A percentile compares a stretch with the other conserved stretches of the same genome.
Evolutionary conservation across 2,888 invertebrate genomes (phyloP).

Genomic region (Asteroscopus sphinx): DNA sequence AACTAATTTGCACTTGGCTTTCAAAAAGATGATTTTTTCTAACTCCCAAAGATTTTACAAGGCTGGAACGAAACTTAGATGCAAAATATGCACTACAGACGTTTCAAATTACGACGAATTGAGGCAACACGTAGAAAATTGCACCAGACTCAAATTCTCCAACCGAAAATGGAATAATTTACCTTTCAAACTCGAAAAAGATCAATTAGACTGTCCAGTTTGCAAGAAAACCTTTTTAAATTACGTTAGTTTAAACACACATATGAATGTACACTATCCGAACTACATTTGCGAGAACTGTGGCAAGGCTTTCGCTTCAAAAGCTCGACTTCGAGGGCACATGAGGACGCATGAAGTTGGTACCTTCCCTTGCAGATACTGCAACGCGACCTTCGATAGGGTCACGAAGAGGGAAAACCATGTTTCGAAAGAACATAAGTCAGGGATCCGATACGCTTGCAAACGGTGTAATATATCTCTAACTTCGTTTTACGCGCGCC

Average conservation of each 20-base stretch:
- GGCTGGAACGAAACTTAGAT: slow-evolving; percentile 63
- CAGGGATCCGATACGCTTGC: slow-evolving; percentile 81
- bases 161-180: slow-evolving; percentile 73
- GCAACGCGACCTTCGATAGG: slow-evolving; percentile 79
- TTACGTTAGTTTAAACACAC: slow-evolving; percentile 82
- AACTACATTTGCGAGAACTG: slow-evolving; percentile 88
- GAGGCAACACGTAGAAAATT: slow-evolving; percentile 73
- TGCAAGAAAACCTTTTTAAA: slow-evolving; percentile 82
- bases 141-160: slow-evolving; percentile 66
- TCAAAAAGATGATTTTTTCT: slow-evolving; percentile 79
- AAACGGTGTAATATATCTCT: slow-evolving; percentile 81
- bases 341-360: slow-evolving; percentile 88
- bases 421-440: slow-evolving; percentile 84
- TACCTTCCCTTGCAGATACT: slow-evolving; percentile 80
- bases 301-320: slow-evolving; percentile 88
- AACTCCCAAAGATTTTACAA: slow-evolving; percentile 78
- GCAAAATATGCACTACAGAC: slow-evolving; percentile 79
- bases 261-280: slow-evolving; percentile 88
- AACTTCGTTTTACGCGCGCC: slow-evolving; percentile 82
- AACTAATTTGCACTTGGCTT: slow-evolving; percentile 73
- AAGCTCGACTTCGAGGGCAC: slow-evolving; percentile 84
- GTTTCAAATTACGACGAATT: slow-evolving; percentile 72
- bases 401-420: slow-evolving; percentile 85
- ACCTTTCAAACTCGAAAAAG: slow-evolving; percentile 84
- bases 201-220: slow-evolving; percentile 82